phyloP scores from a whole-genome alignment of 1,140 invertebrate species.

The Stenopsyche tienmushanensis region DNA sequence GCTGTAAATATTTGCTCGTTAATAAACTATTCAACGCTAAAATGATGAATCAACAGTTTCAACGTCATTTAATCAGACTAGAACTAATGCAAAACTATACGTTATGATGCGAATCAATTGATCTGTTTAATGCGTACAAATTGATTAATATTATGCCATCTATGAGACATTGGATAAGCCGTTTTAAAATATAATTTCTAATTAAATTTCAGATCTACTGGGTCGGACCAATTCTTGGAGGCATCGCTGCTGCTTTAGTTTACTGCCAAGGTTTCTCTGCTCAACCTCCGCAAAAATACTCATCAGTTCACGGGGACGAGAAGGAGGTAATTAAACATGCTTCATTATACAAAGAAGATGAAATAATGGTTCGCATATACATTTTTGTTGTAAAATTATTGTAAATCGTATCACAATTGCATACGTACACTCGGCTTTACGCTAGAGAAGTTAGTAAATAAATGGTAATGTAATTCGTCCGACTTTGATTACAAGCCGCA shows the following conservation, averaged over 20 bases:
- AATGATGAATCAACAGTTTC: no score
- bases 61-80: not conserved
- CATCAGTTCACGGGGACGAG: constrained; percentile 62
- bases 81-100: not conserved
- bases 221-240: constrained; percentile 81
- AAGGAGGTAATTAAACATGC: constrained; percentile 60
- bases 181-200: not conserved
- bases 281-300: constrained; percentile 58
- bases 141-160: not conserved
- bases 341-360: constrained; percentile 1
- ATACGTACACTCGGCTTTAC: no score
- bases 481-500: constrained; percentile 32
- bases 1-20: no score
- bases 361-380: not conserved
- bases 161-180: not conserved
- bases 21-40: no score
- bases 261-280: constrained; percentile 73
- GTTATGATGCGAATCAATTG: not conserved
- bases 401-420: not conserved
- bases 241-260: constrained; percentile 71
- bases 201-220: constrained; percentile 72
- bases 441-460: not conserved
- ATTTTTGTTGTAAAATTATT: not conserved
- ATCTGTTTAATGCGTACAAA: not conserved
- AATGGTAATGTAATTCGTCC: not conserved